These are phyloP conservation scores for Fringilla coelebs DNA, from an alignment of 2,797 vertebrate species.

Conservation along the genomic window DNA sequence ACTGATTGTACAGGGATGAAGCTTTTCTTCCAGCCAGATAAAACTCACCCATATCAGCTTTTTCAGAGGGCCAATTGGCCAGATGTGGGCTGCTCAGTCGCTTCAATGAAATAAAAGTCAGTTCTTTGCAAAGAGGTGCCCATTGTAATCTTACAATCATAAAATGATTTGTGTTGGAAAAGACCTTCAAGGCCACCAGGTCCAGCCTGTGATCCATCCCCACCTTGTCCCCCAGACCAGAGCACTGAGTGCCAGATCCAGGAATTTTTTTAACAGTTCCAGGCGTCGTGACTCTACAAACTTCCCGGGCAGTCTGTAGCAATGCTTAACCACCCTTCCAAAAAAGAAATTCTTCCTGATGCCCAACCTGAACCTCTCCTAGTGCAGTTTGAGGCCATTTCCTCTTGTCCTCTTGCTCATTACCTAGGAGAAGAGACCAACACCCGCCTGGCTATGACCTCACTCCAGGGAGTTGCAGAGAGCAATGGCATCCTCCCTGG, in stretches of 20 bases:
- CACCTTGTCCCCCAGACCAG: not conserved
- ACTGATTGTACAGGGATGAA: not conserved
- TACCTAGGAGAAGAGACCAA: not conserved
- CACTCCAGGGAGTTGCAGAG: not conserved
- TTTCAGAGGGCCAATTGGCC: not conserved
- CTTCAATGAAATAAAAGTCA: not conserved
- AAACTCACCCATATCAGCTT: not conserved
- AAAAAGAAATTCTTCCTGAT: not conserved
- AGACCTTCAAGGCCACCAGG: not conserved
- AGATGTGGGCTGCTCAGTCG: not conserved
- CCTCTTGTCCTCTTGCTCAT: not conserved
- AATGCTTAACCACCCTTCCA: not conserved
- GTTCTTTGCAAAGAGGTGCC: not conserved
- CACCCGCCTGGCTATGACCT: not conserved
- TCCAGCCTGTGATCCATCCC: not conserved
- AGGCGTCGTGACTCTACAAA: fast-evolving
- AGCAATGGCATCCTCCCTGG: not conserved
- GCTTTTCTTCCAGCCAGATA: not conserved
- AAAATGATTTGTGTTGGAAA: not conserved
- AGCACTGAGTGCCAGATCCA: not conserved
- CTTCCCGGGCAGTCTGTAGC: not conserved
- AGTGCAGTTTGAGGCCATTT: not conserved
- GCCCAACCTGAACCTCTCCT: not conserved
- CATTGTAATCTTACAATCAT: not conserved
- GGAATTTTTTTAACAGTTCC: not conserved